Evolutionary conservation across 2,113 vertebrate genomes (phyloP).

Genomic region (Cynocephalus volans): DNA sequence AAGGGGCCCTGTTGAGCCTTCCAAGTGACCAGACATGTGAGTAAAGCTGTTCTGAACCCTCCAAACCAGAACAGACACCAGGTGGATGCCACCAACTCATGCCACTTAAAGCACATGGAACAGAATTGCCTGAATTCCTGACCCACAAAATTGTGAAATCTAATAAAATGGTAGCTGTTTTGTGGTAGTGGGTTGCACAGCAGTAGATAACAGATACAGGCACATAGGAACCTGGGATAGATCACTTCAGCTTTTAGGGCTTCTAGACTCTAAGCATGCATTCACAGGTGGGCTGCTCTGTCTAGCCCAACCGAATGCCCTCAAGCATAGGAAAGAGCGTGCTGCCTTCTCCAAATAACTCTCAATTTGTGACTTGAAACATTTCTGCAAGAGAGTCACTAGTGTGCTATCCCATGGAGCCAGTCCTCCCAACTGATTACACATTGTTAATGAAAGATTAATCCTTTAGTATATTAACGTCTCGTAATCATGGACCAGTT

Average conservation of each 20-base stretch:
- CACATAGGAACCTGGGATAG: neutral
- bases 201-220: neutral
- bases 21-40: neutral
- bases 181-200: neutral
- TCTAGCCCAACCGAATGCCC: neutral
- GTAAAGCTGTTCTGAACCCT: neutral
- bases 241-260: neutral
- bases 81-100: neutral
- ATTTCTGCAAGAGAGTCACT: conserved; percentile 75
- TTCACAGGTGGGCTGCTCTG: neutral
- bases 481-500: conserved; percentile 83
- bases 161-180: neutral
- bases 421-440: conserved; percentile 86
- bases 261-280: neutral
- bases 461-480: conserved; percentile 85
- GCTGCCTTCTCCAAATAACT: conserved; percentile 61
- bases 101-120: neutral
- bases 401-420: conserved; percentile 75
- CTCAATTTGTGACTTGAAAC: conserved; percentile 61
- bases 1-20: neutral
- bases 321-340: conserved; percentile 8
- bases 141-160: neutral
- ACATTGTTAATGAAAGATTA: conserved; percentile 87
- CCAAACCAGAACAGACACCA: neutral
- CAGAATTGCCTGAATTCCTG: neutral